Percentiles rank a stretch among this genome's conserved stretches.
Conservation (phyloP, 1,140 invertebrate genomes). For the Radopholus similis region DNA sequence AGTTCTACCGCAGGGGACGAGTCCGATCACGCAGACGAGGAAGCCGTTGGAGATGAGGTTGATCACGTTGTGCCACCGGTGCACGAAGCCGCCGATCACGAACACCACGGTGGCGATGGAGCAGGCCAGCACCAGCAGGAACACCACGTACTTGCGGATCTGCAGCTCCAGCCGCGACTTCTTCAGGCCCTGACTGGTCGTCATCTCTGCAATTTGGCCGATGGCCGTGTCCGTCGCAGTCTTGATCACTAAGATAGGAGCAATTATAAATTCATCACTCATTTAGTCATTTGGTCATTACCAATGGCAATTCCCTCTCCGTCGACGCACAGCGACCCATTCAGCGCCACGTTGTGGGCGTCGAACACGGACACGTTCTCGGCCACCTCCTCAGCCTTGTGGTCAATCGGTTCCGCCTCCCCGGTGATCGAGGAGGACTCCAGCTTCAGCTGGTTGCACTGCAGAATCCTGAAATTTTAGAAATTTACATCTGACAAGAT, state of each 20-base stretch:
- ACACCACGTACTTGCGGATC: constrained; percentile 46
- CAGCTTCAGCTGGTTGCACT: constrained; percentile 66
- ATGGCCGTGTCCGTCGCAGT: constrained; percentile 37
- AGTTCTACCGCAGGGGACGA: constrained; percentile 59
- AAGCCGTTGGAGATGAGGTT: constrained; percentile 26
- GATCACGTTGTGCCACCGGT: constrained; percentile 28
- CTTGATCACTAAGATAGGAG: background rate
- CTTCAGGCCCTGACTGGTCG: constrained; percentile 40
- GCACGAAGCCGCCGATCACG: constrained; percentile 38
- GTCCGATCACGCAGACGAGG: constrained; percentile 35
- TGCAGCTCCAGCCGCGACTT: constrained; percentile 31
- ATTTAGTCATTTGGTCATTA: background rate
- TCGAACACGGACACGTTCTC: constrained; percentile 45
- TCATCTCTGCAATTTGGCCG: constrained; percentile 48
- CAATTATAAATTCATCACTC: background rate
- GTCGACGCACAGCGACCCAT: constrained; percentile 50
- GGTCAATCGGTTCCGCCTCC: constrained; percentile 68
- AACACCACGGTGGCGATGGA: constrained; percentile 41
- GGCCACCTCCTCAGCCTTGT: constrained; percentile 32
- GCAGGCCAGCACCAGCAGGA: constrained; percentile 41
- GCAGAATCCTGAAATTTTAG: background rate
- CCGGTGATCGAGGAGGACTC: constrained; percentile 76
- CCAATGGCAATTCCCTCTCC: constrained; percentile 45
- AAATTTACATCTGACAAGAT: background rate
- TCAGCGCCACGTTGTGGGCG: constrained; percentile 49